These are phyloP conservation scores for Xestia rhomboidea DNA, from an alignment of 2,888 invertebrate genomes.

Conservation along the genomic window DNA sequence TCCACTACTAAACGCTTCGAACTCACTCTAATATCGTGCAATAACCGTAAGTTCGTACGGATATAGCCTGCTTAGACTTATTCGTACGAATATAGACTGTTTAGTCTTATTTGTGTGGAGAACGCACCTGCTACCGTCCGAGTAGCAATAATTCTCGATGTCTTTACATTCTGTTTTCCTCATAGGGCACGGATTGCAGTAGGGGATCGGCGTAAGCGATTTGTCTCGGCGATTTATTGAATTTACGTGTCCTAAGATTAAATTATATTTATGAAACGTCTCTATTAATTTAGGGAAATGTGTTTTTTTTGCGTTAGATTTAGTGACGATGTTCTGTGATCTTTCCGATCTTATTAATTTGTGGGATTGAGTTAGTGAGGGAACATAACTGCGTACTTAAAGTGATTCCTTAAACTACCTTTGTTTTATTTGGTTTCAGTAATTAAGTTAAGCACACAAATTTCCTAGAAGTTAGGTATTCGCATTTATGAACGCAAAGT, in stretches of 20 bases:
- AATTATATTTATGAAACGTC: constrained; percentile 46
- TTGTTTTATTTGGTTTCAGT: background rate
- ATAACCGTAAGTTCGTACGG: constrained; percentile 76
- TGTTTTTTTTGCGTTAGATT: constrained; percentile 38
- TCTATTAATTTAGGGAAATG: constrained; percentile 33
- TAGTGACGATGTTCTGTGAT: constrained; percentile 32
- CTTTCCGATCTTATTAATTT: constrained; percentile 35
- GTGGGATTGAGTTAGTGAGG: constrained; percentile 10
- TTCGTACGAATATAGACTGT: constrained; percentile 71
- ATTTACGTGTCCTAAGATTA: constrained; percentile 55
- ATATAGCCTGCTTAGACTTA: constrained; percentile 68
- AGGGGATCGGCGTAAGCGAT: constrained; percentile 60
- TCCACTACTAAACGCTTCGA: constrained; percentile 62
- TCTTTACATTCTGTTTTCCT: constrained; percentile 70
- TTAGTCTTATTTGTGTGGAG: constrained; percentile 77
- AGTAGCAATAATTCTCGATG: constrained; percentile 81
- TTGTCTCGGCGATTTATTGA: constrained; percentile 55
- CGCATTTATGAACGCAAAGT: background rate
- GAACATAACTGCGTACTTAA: background rate
- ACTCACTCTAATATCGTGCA: constrained; percentile 72
- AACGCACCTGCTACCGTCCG: constrained; percentile 81
- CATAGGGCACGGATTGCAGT: constrained; percentile 44
- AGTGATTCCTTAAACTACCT: background rate
- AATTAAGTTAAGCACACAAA: background rate
- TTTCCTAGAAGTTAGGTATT: background rate